These are phyloP conservation scores for Pteropus alecto DNA, from an alignment of 2,113 vertebrate genomes.

Conservation along the genomic window DNA sequence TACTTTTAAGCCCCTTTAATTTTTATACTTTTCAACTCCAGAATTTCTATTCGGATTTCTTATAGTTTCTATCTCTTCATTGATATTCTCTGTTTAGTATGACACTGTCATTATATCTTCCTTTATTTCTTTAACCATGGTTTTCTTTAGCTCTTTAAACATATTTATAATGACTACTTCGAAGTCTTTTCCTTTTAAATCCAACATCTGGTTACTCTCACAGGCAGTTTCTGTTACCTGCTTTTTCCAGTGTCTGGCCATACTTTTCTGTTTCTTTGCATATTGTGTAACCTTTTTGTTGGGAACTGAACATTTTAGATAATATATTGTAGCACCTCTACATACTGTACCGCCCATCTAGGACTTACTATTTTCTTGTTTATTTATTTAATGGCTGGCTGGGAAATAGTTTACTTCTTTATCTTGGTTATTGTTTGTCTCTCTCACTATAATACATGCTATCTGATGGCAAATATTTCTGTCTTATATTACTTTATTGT, in stretches of 20 bases:
- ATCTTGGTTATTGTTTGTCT: neutral
- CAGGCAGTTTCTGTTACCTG: neutral
- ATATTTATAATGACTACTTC: neutral
- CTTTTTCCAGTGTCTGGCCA: neutral
- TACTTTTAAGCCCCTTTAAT: neutral
- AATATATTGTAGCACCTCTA: neutral
- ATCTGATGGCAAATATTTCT: neutral
- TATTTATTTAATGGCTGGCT: neutral
- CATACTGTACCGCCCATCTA: neutral
- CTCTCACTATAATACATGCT: neutral
- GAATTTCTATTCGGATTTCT: neutral
- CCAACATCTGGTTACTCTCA: neutral
- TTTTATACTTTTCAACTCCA: neutral
- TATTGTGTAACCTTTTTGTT: neutral
- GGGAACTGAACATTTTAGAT: neutral
- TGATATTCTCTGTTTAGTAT: neutral
- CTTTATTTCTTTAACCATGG: neutral
- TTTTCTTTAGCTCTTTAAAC: neutral
- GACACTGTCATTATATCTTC: neutral
- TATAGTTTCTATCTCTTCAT: neutral
- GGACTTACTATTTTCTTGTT: neutral
- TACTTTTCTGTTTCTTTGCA: neutral
- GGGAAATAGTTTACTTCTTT: neutral
- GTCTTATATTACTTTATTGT: neutral
- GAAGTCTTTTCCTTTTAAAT: neutral